phyloP scores from a whole-genome alignment of 2,113 vertebrate genomes.

The Alexandromys fortis region DNA sequence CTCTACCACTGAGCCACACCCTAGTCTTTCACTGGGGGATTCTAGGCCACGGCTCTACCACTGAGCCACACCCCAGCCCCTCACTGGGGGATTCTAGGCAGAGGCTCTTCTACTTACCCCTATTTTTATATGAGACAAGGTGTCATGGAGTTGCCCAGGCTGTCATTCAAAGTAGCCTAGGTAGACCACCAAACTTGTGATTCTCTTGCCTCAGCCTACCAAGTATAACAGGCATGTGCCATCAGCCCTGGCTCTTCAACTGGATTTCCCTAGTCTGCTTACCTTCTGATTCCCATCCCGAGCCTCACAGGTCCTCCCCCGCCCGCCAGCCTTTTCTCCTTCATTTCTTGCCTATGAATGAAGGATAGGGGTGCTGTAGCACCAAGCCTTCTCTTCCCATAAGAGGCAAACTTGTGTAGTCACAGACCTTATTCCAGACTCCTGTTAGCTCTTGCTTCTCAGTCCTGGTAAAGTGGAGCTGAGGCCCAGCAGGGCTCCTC shows the following conservation, averaged over 20 bases:
- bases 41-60: too few species aligned
- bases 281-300: neutral
- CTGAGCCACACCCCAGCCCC: too few species aligned
- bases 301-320: fast-evolving
- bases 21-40: too few species aligned
- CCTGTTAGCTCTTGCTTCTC: neutral
- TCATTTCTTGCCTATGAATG: neutral
- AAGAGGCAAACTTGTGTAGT: neutral
- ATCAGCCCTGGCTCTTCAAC: neutral
- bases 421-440: neutral
- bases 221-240: neutral
- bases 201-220: too few species aligned
- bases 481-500: neutral
- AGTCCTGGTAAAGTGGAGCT: neutral
- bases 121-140: too few species aligned
- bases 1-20: too few species aligned
- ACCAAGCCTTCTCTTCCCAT: neutral
- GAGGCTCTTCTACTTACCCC: too few species aligned
- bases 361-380: neutral
- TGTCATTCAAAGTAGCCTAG: too few species aligned
- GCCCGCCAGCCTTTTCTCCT: neutral
- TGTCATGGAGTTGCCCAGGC: too few species aligned
- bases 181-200: too few species aligned
- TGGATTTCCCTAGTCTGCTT: neutral
- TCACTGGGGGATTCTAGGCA: too few species aligned